phyloP scores from a whole-genome alignment of 2,113 vertebrate genomes.

The Labeo rohita region DNA sequence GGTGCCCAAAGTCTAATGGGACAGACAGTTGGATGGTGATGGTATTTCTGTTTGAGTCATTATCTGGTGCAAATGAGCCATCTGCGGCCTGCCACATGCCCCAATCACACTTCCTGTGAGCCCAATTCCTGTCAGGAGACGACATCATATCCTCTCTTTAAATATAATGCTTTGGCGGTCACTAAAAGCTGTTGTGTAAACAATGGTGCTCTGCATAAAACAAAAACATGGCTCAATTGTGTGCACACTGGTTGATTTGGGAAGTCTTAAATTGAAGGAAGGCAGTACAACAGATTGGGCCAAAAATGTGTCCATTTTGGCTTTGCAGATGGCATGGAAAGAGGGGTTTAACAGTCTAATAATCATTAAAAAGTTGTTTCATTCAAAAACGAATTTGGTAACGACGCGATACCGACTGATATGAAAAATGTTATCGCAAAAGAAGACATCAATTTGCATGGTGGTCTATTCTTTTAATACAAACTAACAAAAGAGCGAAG shows the following conservation, averaged over 20 bases:
- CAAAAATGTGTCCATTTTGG: too few species aligned
- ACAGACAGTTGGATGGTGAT: slow-evolving; percentile 15
- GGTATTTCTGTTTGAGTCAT: slow-evolving; percentile 21
- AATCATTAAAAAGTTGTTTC: not conserved
- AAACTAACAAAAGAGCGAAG: not conserved
- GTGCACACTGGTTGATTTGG: not conserved
- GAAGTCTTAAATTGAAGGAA: not conserved
- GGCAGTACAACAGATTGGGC: not conserved
- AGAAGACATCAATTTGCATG: not conserved
- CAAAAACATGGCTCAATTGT: not conserved
- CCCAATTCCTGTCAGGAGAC: slow-evolving; percentile 40
- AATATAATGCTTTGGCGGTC: not conserved
- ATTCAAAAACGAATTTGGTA: too few species aligned
- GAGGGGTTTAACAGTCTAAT: not conserved
- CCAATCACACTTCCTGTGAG: slow-evolving; percentile 48
- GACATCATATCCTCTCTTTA: slow-evolving; percentile 49
- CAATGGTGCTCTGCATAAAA: not conserved
- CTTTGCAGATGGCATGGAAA: not conserved
- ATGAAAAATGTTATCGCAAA: too few species aligned
- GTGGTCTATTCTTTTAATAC: not conserved
- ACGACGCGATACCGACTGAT: too few species aligned
- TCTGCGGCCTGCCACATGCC: slow-evolving; percentile 17
- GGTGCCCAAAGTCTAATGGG: not conserved
- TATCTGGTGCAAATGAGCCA: slow-evolving; percentile 36
- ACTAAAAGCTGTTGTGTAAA: not conserved